Percentiles rank a stretch among this genome's conserved stretches.
phyloP scores from a whole-genome alignment of 2,113 vertebrate genomes.

The Prietella phreatophila region DNA sequence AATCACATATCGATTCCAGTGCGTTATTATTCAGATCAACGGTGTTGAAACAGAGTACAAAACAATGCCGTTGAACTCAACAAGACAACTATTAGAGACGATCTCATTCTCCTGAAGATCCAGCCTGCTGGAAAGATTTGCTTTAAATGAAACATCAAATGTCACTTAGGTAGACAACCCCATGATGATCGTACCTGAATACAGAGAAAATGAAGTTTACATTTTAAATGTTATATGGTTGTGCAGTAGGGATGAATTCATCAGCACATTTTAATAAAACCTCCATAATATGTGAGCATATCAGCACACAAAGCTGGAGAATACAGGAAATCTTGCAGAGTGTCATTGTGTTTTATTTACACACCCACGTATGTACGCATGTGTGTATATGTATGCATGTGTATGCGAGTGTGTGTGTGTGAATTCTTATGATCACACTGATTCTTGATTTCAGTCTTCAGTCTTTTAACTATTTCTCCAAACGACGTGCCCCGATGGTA shows the following conservation, averaged over 20 bases:
- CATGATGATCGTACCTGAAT: not conserved
- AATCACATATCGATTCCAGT: not conserved
- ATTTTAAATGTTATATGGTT: not conserved
- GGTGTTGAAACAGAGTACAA: not conserved
- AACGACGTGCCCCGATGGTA: not conserved
- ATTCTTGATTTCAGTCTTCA: not conserved
- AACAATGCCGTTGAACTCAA: not conserved
- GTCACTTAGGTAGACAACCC: not conserved
- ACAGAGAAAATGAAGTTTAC: not conserved
- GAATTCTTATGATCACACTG: not conserved
- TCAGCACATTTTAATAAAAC: not conserved
- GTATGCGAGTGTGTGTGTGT: not conserved
- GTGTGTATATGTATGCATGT: no score
- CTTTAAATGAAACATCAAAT: conserved; percentile 4
- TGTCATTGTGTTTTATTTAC: no score
- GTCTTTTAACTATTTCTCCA: not conserved
- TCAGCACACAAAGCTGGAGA: no score
- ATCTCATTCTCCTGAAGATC: conserved; percentile 4
- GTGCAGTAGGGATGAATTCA: not conserved
- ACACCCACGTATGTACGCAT: no score
- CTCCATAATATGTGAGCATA: not conserved
- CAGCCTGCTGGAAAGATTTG: conserved; percentile 47
- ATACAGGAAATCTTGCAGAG: no score
- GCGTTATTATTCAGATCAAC: not conserved
- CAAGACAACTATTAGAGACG: not conserved